Evolutionary conservation across 1,140 invertebrate species (phyloP).

Genomic region (Himalopsyche phryganea): DNA sequence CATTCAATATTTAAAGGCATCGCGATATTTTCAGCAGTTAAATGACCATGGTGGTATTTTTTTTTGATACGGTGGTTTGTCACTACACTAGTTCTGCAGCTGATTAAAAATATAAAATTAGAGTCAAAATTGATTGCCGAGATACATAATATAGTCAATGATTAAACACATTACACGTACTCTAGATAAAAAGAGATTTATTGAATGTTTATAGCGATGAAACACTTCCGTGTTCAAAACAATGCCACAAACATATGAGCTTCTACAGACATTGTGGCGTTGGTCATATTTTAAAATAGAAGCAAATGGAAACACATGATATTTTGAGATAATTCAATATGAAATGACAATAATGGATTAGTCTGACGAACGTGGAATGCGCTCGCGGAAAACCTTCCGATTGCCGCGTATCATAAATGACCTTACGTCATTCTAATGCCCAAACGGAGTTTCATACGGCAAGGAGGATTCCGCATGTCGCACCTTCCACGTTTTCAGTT

Average conservation of each 20-base stretch:
- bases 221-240: conserved; percentile 15
- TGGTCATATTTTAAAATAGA: conserved; percentile 12
- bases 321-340: background rate
- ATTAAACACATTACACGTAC: conserved; percentile 34
- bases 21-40: conserved; percentile 16
- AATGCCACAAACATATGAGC: conserved; percentile 26
- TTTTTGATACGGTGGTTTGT: conserved; percentile 22
- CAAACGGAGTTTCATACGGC: background rate
- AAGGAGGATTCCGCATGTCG: background rate
- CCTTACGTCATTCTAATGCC: background rate
- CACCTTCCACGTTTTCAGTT: no score
- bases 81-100: conserved; percentile 30
- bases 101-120: conserved; percentile 33
- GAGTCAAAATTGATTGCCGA: conserved; percentile 33
- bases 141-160: conserved; percentile 33
- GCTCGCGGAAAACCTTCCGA: background rate
- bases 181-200: conserved; percentile 34
- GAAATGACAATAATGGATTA: no score
- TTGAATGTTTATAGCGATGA: conserved; percentile 26
- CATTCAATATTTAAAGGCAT: conserved; percentile 5
- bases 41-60: conserved; percentile 32
- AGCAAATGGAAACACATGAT: conserved; percentile 8
- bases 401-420: background rate
- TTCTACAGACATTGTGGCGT: conserved; percentile 7
- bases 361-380: background rate